A percentile compares a stretch with the other conserved stretches of the same genome.
These are phyloP conservation scores for Antrozous pallidus DNA, from an alignment of 2,797 vertebrate genomes.

Conservation along the genomic window DNA sequence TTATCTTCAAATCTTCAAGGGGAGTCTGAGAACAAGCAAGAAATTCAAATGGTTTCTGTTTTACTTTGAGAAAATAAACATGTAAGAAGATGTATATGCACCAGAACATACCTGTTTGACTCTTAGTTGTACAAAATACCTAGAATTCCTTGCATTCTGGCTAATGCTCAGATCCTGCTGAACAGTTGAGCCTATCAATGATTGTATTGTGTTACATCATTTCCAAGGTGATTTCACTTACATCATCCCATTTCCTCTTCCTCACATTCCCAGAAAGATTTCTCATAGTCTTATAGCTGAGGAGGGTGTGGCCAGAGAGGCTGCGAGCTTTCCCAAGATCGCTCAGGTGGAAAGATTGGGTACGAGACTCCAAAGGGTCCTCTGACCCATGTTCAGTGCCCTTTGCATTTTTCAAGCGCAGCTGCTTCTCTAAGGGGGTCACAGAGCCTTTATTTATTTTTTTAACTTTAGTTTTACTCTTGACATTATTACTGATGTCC, in stretches of 20 bases:
- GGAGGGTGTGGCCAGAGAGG: background rate
- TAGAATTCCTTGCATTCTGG: background rate
- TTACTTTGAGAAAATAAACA: conserved; percentile 17
- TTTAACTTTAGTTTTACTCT: background rate
- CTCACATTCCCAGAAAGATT: background rate
- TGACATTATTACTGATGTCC: background rate
- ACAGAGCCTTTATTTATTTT: background rate
- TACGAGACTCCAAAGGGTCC: background rate
- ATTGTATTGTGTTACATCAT: background rate
- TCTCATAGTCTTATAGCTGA: background rate
- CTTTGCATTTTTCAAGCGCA: conserved; percentile 19
- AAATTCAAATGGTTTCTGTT: conserved; percentile 30
- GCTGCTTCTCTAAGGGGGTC: background rate
- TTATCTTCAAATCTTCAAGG: conserved; percentile 46
- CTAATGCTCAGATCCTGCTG: background rate
- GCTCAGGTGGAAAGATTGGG: background rate
- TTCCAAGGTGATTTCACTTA: background rate
- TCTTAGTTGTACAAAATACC: background rate
- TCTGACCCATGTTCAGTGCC: background rate
- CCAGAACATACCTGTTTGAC: background rate
- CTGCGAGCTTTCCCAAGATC: background rate
- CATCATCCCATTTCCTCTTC: background rate
- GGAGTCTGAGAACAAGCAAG: background rate
- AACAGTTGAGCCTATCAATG: background rate
- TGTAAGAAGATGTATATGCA: background rate